Percentiles rank a stretch among this genome's conserved stretches.
phyloP scores from a whole-genome alignment of 2,797 vertebrate genomes.

The Hydrolagus colliei region DNA sequence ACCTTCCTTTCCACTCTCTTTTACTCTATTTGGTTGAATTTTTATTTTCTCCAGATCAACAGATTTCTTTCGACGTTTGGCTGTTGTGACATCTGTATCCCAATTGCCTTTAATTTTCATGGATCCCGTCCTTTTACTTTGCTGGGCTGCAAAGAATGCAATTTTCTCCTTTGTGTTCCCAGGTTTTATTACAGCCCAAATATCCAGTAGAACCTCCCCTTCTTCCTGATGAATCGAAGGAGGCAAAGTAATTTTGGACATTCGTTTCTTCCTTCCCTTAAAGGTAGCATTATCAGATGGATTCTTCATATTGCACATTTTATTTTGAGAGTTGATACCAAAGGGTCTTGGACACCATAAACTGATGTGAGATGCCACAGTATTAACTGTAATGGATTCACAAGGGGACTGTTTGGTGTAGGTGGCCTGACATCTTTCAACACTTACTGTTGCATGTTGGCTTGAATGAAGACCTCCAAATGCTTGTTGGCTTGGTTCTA shows the following conservation, averaged over 20 bases:
- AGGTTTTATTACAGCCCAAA: constrained; percentile 85
- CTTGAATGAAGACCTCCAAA: constrained; percentile 45
- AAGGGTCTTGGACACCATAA: constrained; percentile 59
- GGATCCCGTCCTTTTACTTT: constrained; percentile 47
- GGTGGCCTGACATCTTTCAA: constrained; percentile 48
- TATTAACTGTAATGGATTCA: constrained; percentile 44
- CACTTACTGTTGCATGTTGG: constrained; percentile 49
- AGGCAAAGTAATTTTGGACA: constrained; percentile 35
- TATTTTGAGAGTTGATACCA: constrained; percentile 67
- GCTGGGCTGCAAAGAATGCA: constrained; percentile 79
- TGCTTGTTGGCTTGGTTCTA: constrained; percentile 55
- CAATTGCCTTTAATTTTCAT: constrained; percentile 80
- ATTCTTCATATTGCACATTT: constrained; percentile 55
- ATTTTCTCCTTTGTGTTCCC: constrained; percentile 97
- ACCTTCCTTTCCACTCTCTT: constrained; percentile 53
- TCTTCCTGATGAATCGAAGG: constrained; percentile 62
- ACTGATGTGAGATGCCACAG: constrained; percentile 38
- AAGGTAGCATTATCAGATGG: constrained; percentile 40
- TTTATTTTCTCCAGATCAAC: constrained; percentile 55
- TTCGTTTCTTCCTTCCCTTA: constrained; percentile 48
- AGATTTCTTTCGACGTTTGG: constrained; percentile 77
- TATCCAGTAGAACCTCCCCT: constrained; percentile 61
- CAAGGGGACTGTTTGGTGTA: constrained; percentile 46
- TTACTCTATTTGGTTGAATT: constrained; percentile 54
- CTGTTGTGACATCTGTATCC: constrained; percentile 71